phyloP scores from a whole-genome alignment of 2,888 invertebrate species.

The Diarsia dahlii region DNA sequence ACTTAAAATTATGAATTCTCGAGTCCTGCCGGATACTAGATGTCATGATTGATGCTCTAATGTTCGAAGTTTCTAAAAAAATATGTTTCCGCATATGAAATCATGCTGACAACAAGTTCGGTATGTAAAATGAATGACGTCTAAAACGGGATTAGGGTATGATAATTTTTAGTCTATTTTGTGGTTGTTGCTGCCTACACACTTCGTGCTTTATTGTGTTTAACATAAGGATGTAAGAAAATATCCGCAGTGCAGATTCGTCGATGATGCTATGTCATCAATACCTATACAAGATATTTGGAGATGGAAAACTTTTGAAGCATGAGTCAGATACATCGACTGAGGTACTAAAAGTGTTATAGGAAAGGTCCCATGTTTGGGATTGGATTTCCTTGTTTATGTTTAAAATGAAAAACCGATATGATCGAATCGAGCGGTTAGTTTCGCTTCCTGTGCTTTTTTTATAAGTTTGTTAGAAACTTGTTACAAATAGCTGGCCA shows the following conservation, averaged over 20 bases:
- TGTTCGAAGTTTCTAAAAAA: constrained; percentile 67
- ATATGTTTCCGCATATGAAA: constrained; percentile 85
- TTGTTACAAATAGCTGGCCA: not conserved
- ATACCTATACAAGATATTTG: constrained; percentile 16
- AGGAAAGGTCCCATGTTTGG: not conserved
- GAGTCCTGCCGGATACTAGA: constrained; percentile 85
- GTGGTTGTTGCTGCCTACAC: constrained; percentile 30
- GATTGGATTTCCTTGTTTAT: not conserved
- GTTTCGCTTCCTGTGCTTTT: no score
- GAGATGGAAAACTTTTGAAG: constrained; percentile 39
- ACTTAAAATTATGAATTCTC: constrained; percentile 78
- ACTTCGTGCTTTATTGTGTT: constrained; percentile 6
- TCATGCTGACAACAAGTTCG: constrained; percentile 77
- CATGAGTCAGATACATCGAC: constrained; percentile 11
- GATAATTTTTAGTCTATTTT: constrained; percentile 52
- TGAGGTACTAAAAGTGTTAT: not conserved
- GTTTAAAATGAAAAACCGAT: not conserved
- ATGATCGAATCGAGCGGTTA: not conserved
- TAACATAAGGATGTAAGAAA: constrained; percentile 36
- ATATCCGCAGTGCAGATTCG: constrained; percentile 44
- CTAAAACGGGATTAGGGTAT: constrained; percentile 64
- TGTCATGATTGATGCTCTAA: constrained; percentile 82
- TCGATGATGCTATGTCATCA: constrained; percentile 37
- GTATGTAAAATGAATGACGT: constrained; percentile 61
- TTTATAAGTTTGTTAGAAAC: not conserved